Evolutionary conservation across 2,797 vertebrate genomes (phyloP), one percentile per base, ranked within the genome.

Genomic region (Megalops cyprinoides): DNA sequence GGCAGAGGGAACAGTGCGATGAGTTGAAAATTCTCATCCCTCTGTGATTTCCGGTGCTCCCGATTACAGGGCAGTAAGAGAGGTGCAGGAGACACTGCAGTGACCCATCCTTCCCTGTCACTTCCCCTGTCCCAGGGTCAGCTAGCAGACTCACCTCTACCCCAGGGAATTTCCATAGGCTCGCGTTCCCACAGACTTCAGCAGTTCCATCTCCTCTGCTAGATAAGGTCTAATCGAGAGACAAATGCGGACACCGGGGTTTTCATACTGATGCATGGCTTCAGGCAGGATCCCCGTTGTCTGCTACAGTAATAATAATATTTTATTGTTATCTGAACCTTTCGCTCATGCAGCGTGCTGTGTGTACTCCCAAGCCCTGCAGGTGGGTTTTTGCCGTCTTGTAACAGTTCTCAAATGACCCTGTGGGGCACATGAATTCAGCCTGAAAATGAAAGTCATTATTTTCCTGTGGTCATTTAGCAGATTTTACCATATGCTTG

Each of bases 31-130:
- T 28, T 34, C 58, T 14, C 25, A 8, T 20, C 23, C 53, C 53
- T 62, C 12, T 4, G 31, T 67, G 62, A 67, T 15, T 28, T 58
- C 28, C 58, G 2, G 34, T n/a, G 34, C 4, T 28, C 10, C 58
- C n/a, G n/a, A n/a, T n/a, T n/a, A n/a, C n/a, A n/a, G n/a, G n/a
- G n/a, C n/a, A n/a, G n/a, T n/a, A n/a, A n/a, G n/a, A n/a, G n/a
- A n/a, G n/a, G 28, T n/a, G 34, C 58, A 62, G 58, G 58, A 34
- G 58, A 62, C 58, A 5, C 28, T 62, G 58, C 28, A 20, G 62
- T 67, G 62, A 67, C 62, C 62, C 39, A 34, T 31, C 28, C 62
- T 67, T 67, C 62, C 62, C 62, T 67, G 62, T 39, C 34, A 62
- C 25, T 62, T 62, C 58, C 58, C 28, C 58, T 31, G 28, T 28